Percentiles rank a stretch among this genome's conserved stretches.
Evolutionary conservation across 1,140 invertebrate species (phyloP).

Genomic region (Reticulitermes speratus): DNA sequence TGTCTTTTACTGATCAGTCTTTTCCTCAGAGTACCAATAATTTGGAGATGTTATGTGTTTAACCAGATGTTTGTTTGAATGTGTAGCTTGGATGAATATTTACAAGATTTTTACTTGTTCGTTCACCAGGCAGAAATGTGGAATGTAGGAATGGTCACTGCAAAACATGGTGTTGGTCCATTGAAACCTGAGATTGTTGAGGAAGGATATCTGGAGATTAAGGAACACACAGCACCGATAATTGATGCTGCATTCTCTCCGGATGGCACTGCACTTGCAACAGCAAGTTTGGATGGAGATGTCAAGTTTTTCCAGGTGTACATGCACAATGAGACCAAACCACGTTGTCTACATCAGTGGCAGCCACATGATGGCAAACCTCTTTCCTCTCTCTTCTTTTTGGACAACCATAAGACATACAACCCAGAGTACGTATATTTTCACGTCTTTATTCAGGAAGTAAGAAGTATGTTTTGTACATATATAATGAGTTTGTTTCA

Average conservation of each 20-base stretch:
- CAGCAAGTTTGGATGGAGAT: slow-evolving; percentile 81
- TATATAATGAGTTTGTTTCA: background rate
- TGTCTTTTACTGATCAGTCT: too few species aligned
- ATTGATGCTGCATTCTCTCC: slow-evolving; percentile 88
- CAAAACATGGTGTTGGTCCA: slow-evolving; percentile 52
- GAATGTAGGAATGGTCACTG: slow-evolving; percentile 57
- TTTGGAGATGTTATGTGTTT: background rate
- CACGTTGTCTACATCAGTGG: slow-evolving; percentile 86
- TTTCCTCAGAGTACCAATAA: too few species aligned
- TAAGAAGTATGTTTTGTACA: too few species aligned
- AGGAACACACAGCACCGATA: slow-evolving; percentile 68
- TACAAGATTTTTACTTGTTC: slow-evolving; percentile 36
- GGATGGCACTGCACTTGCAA: slow-evolving; percentile 89
- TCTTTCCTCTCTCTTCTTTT: slow-evolving; percentile 82
- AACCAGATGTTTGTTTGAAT: background rate
- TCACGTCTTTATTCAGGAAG: background rate
- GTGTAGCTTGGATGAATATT: slow-evolving; percentile 26
- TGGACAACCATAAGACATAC: slow-evolving; percentile 85
- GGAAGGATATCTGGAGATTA: slow-evolving; percentile 63
- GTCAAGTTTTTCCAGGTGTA: slow-evolving; percentile 89
- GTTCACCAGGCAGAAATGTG: slow-evolving; percentile 59
- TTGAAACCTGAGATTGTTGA: slow-evolving; percentile 51
- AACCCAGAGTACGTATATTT: slow-evolving; percentile 72
- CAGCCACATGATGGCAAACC: slow-evolving; percentile 83
- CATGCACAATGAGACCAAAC: slow-evolving; percentile 60